These are phyloP conservation scores for Eulacestoma nigropectus DNA, from an alignment of 2,113 vertebrate genomes.

Conservation along the genomic window DNA sequence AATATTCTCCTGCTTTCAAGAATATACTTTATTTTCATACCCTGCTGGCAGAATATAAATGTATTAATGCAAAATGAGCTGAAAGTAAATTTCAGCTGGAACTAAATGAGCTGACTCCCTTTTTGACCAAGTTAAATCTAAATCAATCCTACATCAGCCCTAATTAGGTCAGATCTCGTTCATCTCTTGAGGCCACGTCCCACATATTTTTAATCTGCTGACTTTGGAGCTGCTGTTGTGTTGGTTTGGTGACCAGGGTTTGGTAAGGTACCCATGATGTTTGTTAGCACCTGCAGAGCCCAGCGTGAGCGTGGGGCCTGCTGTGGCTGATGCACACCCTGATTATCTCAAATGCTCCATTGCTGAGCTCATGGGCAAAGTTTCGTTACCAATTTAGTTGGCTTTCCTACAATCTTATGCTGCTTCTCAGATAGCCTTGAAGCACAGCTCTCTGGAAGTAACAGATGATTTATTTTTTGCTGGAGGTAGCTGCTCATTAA, in stretches of 20 bases:
- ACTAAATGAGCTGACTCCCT: background rate
- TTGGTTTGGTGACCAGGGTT: background rate
- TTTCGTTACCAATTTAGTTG: background rate
- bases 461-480: slow-evolving; percentile 5
- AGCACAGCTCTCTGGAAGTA: background rate
- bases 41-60: background rate
- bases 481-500: slow-evolving; percentile 1
- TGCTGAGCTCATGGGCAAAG: background rate
- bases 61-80: background rate
- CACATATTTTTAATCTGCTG: accelerated
- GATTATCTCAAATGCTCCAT: background rate
- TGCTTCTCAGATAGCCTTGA: background rate
- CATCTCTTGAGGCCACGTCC: background rate
- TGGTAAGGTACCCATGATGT: accelerated
- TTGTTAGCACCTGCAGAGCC: background rate
- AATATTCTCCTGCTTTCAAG: background rate
- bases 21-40: background rate
- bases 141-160: background rate
- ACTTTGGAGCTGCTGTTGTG: background rate
- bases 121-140: background rate
- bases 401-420: background rate
- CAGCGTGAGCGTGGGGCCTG: background rate
- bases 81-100: background rate
- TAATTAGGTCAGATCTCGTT: background rate
- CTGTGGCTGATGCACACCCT: background rate